Conservation (phyloP, 2,888 invertebrate genomes). For the Geotrupes spiniger region DNA sequence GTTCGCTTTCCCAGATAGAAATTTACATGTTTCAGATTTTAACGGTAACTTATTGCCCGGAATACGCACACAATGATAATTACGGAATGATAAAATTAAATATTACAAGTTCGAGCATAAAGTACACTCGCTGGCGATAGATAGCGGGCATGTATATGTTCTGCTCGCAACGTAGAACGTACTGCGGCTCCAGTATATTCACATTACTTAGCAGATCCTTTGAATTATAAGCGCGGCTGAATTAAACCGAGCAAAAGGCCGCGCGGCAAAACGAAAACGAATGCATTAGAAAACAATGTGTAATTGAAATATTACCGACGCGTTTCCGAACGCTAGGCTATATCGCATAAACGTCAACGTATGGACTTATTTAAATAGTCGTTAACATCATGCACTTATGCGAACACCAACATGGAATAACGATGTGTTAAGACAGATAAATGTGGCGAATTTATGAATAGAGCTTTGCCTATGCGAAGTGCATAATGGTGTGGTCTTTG, state of each 20-base stretch:
- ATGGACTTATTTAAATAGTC: conserved; percentile 22
- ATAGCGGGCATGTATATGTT: background rate
- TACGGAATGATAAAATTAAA: conserved; percentile 7
- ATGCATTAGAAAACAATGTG: conserved; percentile 30
- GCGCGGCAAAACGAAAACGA: conserved; percentile 7
- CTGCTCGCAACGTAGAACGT: background rate
- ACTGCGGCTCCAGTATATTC: conserved; percentile 4
- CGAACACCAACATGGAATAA: conserved; percentile 12
- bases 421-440: conserved; percentile 27
- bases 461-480: too few relatives aligned
- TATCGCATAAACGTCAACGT: conserved; percentile 27
- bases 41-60: conserved; percentile 1
- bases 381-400: conserved; percentile 16
- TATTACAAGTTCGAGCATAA: background rate
- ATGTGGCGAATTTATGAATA: conserved; percentile 24
- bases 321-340: conserved; percentile 19
- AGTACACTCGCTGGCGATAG: background rate
- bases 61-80: conserved; percentile 4
- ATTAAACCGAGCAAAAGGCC: background rate
- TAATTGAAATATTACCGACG: conserved; percentile 27
- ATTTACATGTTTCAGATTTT: conserved; percentile 4
- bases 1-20: background rate
- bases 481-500: background rate
- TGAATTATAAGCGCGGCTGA: conserved; percentile 6
- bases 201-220: background rate